Percentiles rank a stretch among this genome's conserved stretches.
Evolutionary conservation across 35 echinoderm and acorn worm genomes (phyloP).

Genomic region (Eucidaris tribuloides): DNA sequence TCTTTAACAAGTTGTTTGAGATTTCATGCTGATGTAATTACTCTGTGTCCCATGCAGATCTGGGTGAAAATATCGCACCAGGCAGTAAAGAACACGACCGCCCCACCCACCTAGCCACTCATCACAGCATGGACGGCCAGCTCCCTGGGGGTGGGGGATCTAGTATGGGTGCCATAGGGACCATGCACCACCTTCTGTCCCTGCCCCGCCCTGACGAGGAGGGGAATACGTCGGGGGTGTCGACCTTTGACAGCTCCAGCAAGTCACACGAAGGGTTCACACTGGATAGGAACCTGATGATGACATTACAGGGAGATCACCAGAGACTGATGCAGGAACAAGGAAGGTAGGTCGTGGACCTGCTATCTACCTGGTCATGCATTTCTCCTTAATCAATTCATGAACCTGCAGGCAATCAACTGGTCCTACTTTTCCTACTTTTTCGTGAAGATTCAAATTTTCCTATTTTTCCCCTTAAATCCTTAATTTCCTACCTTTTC

Average conservation of each 20-base stretch:
- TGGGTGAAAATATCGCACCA: conserved; percentile 67
- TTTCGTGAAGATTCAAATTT: too few relatives aligned
- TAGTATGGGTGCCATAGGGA: neutral
- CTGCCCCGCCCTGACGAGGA: conserved; percentile 38
- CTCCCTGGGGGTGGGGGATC: neutral
- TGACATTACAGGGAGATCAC: conserved; percentile 54
- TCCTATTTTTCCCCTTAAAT: too few relatives aligned
- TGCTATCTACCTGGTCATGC: neutral
- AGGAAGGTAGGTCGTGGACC: conserved; percentile 28
- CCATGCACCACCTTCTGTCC: neutral
- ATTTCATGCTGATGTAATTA: neutral
- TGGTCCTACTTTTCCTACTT: neutral
- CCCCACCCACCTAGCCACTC: neutral
- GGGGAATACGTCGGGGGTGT: conserved; percentile 89
- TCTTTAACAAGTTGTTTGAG: neutral
- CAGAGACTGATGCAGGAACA: conserved; percentile 72
- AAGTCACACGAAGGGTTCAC: conserved; percentile 72
- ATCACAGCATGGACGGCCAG: conserved; percentile 9
- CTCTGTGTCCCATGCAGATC: conserved; percentile 20
- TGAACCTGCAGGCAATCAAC: neutral
- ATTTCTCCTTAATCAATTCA: neutral
- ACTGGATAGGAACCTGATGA: conserved; percentile 27
- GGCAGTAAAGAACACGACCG: neutral
- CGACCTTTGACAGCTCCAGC: conserved; percentile 74
- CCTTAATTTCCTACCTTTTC: too few relatives aligned